Conservation (phyloP, 1,140 invertebrate genomes). For the Phymorhynchus buccinoides region DNA sequence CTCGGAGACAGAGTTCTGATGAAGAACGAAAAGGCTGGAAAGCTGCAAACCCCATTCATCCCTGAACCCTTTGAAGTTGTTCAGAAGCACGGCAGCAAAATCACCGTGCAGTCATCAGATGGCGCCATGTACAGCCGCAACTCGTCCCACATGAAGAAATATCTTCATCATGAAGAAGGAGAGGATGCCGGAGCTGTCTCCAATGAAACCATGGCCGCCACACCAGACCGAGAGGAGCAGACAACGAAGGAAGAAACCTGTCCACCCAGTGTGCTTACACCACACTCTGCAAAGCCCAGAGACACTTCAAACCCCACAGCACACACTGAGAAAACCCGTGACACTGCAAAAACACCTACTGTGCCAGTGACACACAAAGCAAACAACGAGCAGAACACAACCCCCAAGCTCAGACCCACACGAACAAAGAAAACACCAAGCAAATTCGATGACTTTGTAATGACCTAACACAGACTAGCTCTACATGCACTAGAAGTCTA, state of each 20-base stretch:
- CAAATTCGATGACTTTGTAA: background rate
- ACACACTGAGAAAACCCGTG: no score
- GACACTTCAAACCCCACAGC: no score
- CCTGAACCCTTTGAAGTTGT: slow-evolving; percentile 19
- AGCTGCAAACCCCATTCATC: slow-evolving; percentile 26
- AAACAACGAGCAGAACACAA: background rate
- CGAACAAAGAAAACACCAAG: background rate
- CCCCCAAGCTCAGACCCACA: background rate
- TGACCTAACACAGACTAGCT: no score
- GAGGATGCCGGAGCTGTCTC: background rate
- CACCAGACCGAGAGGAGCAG: background rate
- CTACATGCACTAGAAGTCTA: no score
- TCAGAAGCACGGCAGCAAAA: slow-evolving; percentile 12
- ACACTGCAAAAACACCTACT: background rate
- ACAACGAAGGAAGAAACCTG: background rate
- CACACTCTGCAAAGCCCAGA: background rate
- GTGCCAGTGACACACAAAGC: background rate
- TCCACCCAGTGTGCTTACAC: background rate
- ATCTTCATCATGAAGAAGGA: slow-evolving; percentile 1
- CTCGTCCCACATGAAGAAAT: slow-evolving; percentile 19
- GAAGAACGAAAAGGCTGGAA: slow-evolving; percentile 10
- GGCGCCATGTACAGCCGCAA: slow-evolving; percentile 14
- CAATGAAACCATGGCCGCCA: background rate
- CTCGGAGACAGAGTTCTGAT: slow-evolving; percentile 41
- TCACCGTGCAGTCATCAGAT: slow-evolving; percentile 1